phyloP scores from a whole-genome alignment of 2,797 vertebrate genomes.

The Macropus fuliginosus region DNA sequence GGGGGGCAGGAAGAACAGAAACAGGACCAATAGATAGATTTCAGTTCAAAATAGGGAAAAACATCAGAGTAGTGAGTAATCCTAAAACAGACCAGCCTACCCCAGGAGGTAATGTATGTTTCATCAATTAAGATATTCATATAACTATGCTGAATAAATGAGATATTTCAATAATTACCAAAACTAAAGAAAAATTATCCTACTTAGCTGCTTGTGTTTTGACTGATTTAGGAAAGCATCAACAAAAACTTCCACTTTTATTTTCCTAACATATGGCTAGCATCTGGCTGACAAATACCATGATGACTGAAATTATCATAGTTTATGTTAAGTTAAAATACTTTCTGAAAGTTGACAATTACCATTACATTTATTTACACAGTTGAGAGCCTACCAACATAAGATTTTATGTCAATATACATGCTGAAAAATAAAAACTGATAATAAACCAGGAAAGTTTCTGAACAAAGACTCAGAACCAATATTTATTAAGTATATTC shows the following conservation, averaged over 20 bases:
- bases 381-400: not conserved
- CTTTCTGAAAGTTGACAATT: not conserved
- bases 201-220: not conserved
- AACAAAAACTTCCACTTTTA: not conserved
- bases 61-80: not conserved
- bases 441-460: constrained; percentile 44
- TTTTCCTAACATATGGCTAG: not conserved
- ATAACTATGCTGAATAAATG: too few relatives aligned
- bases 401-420: constrained; percentile 47
- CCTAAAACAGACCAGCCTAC: not conserved
- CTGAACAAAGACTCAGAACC: constrained; percentile 40
- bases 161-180: not conserved
- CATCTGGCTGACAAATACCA: not conserved
- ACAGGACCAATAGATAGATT: not conserved
- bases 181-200: not conserved
- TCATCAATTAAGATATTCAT: not conserved
- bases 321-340: not conserved
- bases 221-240: not conserved
- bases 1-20: not conserved
- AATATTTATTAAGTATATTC: constrained; percentile 63
- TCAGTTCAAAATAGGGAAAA: not conserved
- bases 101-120: not conserved
- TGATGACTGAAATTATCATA: not conserved
- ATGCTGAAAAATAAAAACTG: constrained; percentile 25
- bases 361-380: not conserved